phyloP scores from a whole-genome alignment of 1,140 invertebrate genomes.

The Coelopa frigida region DNA sequence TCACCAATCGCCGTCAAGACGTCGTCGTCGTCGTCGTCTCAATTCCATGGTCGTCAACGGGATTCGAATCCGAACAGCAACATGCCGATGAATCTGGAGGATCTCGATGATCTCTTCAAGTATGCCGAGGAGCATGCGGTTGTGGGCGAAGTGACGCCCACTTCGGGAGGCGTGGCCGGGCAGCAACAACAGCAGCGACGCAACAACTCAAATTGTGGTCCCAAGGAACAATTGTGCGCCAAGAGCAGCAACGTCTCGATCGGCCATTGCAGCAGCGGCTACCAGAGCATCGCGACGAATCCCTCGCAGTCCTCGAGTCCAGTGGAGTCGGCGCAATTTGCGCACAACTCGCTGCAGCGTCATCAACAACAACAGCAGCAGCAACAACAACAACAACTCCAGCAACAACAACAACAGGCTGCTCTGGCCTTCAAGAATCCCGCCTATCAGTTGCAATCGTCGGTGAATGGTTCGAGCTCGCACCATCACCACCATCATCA shows the following conservation, averaged over 20 bases:
- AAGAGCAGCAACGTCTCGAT: constrained; percentile 69
- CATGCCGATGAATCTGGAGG: constrained; percentile 55
- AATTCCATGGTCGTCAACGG: constrained; percentile 25
- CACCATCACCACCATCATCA: constrained; percentile 16
- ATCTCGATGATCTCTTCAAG: constrained; percentile 63
- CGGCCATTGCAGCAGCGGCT: constrained; percentile 81
- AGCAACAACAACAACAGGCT: constrained; percentile 26
- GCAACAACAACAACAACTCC: constrained; percentile 6
- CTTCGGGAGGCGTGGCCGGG: constrained; percentile 9
- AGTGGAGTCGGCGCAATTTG: no score
- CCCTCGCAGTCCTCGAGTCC: constrained; percentile 82
- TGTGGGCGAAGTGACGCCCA: constrained; percentile 41
- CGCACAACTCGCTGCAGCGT: constrained; percentile 25
- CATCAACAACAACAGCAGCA: constrained; percentile 14
- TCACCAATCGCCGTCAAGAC: constrained; percentile 43
- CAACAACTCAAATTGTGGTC: constrained; percentile 46
- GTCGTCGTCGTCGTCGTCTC: not conserved
- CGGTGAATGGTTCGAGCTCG: not conserved
- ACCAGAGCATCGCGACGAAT: constrained; percentile 78
- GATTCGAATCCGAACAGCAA: constrained; percentile 42
- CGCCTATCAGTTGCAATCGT: constrained; percentile 64
- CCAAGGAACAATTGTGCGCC: constrained; percentile 48
- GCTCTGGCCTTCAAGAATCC: constrained; percentile 83
- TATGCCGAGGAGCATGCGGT: constrained; percentile 58
- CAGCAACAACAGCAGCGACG: constrained; percentile 41